Conservation (phyloP, 64 coral and sea anemone species). For the Montipora sp. region DNA sequence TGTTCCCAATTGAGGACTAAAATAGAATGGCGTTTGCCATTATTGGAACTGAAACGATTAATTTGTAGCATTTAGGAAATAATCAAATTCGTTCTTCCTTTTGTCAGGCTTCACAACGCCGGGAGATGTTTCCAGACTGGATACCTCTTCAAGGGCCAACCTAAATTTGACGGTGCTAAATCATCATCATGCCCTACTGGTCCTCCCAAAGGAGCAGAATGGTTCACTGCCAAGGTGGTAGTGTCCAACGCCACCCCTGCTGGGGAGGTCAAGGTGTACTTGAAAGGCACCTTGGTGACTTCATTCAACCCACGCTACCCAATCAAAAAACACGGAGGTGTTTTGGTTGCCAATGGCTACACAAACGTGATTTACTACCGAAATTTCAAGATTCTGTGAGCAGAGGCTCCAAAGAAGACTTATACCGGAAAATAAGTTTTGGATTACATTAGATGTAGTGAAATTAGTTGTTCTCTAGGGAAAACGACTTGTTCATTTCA, state of each 20-base stretch:
- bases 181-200: conserved; percentile 20
- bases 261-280: conserved; percentile 23
- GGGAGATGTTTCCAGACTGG: conserved; percentile 52
- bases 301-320: conserved; percentile 45
- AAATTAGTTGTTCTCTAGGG: no score
- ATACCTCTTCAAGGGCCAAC: conserved; percentile 51
- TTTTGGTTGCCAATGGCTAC: conserved; percentile 67
- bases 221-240: conserved; percentile 49
- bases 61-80: not conserved
- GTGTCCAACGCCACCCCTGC: conserved; percentile 15
- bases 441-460: no score
- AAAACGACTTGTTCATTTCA: no score
- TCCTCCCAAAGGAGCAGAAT: conserved; percentile 60
- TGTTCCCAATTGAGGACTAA: no score
- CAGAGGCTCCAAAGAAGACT: not conserved
- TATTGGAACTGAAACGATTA: no score
- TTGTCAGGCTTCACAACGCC: conserved; percentile 28
- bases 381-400: conserved; percentile 39
- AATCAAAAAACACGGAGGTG: conserved; percentile 39
- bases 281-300: conserved; percentile 5
- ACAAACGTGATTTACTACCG: conserved; percentile 38
- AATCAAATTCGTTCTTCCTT: not conserved
- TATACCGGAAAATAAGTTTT: not conserved
- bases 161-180: conserved; percentile 37
- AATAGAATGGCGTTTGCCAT: no score